Evolutionary conservation across 2,113 vertebrate genomes (phyloP).

Genomic region (Gobiocypris rarus): DNA sequence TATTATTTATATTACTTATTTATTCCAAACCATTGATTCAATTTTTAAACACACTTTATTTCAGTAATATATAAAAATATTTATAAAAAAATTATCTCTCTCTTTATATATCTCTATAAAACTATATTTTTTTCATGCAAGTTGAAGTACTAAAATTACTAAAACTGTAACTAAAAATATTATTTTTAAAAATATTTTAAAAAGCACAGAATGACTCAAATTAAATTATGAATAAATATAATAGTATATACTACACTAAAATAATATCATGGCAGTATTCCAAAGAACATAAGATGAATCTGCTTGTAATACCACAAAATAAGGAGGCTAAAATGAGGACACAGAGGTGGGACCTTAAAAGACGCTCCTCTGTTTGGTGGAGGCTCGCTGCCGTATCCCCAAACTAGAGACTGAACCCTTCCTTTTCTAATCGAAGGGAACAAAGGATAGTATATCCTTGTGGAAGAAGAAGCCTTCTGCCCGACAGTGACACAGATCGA

Average conservation of each 20-base stretch:
- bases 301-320: background rate
- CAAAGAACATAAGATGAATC: too few species aligned
- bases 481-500: constrained; percentile 66
- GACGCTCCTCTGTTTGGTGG: background rate
- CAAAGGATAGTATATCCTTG: constrained; percentile 49
- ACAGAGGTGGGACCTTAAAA: background rate
- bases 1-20: too few species aligned
- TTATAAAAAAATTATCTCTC: too few species aligned
- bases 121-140: too few species aligned
- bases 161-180: too few species aligned
- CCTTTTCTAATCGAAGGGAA: constrained; percentile 46
- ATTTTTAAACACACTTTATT: too few species aligned
- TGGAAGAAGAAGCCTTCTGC: constrained; percentile 56
- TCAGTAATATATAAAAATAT: too few species aligned
- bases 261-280: background rate
- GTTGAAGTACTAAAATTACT: too few species aligned
- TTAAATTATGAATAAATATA: background rate
- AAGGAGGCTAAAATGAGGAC: background rate
- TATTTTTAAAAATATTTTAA: too few species aligned
- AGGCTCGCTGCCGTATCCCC: background rate
- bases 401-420: constrained; percentile 11
- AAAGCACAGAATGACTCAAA: too few species aligned
- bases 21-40: background rate
- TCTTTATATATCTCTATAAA: too few species aligned
- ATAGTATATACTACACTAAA: background rate